Evolutionary conservation across 2,113 vertebrate species (phyloP).

Genomic region (Leiothrix lutea): DNA sequence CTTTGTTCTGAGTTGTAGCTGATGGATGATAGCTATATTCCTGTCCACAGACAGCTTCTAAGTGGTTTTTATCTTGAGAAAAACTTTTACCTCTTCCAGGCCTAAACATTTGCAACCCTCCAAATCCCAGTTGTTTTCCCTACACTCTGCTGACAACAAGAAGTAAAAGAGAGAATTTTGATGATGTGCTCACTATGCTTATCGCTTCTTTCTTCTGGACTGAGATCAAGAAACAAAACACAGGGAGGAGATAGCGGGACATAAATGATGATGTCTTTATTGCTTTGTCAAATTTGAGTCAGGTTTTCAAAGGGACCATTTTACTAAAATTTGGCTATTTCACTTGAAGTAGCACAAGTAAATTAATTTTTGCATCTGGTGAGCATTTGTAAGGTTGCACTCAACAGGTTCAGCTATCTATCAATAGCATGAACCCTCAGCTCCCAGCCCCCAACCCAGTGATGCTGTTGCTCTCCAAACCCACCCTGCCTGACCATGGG

Average conservation of each 20-base stretch:
- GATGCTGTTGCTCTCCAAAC: neutral
- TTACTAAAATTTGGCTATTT: neutral
- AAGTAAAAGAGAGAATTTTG: neutral
- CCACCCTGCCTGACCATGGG: neutral
- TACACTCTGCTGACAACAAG: neutral
- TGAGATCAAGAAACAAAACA: neutral
- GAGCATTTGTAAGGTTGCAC: neutral
- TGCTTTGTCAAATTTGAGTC: neutral
- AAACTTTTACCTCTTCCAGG: neutral
- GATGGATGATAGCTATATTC: neutral
- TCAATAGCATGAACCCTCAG: neutral
- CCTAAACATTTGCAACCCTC: neutral
- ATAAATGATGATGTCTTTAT: neutral
- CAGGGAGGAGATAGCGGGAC: neutral
- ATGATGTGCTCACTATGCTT: neutral
- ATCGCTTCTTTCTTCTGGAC: neutral
- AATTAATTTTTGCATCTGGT: neutral
- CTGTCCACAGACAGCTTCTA: neutral
- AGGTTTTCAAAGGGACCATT: neutral
- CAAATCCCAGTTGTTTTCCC: neutral
- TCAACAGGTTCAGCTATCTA: neutral
- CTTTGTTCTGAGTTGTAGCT: neutral
- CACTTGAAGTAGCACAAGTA: neutral
- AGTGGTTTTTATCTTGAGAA: neutral
- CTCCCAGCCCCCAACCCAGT: rapidly evolving